These are phyloP conservation scores for Phylloscopus whistleri DNA, from an alignment of 2,113 vertebrate genomes.

Conservation along the genomic window DNA sequence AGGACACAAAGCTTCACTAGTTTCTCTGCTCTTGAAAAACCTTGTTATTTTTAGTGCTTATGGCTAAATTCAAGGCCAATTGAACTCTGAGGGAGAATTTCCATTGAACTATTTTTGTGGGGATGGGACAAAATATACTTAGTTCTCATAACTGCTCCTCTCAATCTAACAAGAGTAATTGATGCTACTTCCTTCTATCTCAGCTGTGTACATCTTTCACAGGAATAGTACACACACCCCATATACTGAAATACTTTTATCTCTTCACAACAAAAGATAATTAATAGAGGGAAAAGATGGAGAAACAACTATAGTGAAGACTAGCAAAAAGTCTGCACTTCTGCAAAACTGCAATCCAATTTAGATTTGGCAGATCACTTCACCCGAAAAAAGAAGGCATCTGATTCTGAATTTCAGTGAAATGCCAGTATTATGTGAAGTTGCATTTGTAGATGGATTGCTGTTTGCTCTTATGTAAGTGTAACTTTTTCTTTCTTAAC, in stretches of 20 bases:
- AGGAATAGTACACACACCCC: background rate
- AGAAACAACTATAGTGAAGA: background rate
- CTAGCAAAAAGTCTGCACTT: background rate
- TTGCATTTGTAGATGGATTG: background rate
- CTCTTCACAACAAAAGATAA: background rate
- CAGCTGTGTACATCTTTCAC: background rate
- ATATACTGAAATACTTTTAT: background rate
- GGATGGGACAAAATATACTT: constrained; percentile 3
- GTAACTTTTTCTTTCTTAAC: background rate
- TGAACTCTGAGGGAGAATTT: constrained; percentile 37
- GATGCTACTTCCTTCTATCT: background rate
- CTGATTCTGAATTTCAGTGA: background rate
- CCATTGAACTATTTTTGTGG: constrained; percentile 41
- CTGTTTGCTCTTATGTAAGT: background rate
- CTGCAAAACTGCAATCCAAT: constrained; percentile 2
- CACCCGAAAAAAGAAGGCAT: background rate
- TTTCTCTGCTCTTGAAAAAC: constrained; percentile 28
- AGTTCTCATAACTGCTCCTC: background rate
- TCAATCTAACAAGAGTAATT: background rate
- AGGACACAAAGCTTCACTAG: constrained; percentile 15
- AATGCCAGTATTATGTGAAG: constrained; percentile 7
- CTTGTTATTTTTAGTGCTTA: constrained; percentile 53
- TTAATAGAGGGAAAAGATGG: background rate
- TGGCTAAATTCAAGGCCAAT: background rate
- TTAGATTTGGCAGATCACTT: constrained; percentile 1